Evolutionary conservation across 1,140 invertebrate genomes (phyloP), one percentile per base, ranked within the genome.

Genomic region (Cryptotermes secundus): DNA sequence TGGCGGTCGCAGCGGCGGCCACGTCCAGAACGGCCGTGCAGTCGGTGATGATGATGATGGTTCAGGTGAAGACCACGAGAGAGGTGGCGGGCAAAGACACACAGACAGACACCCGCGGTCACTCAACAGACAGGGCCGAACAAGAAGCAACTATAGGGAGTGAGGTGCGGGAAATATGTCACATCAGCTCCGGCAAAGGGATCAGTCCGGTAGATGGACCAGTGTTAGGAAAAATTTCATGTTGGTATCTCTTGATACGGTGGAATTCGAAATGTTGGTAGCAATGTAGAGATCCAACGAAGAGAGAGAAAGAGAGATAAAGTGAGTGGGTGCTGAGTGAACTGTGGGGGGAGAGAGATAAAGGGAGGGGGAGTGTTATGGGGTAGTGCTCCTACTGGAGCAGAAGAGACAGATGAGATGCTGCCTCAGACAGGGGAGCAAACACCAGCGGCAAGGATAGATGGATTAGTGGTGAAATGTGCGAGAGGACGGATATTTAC

Each of bases 31-130:
- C 36, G 81, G 45, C 19, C 81, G 81, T 82, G 81, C 45, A 38
- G 81, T 38, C 81, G 81, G 45, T 82, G 81, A 82, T 82, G 81
- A 82, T 82, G 81, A 82, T 82, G 81, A 45, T 45, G 81, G 38
- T 12, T 38, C 36, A 45, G 36, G n/a, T 45, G 81, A 82, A 38
- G 81, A 45, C 38, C 81, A 45, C 81, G 38, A n/a, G 81, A 45
- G 81, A 45, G 36, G 81, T 38, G 36, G n/a, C 38, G 38, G 81
- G 38, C 81, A 84, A 59, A 83, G 84, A 86, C 83, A 82, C 83
- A 84, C 84, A 86, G 31, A 79, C 82, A 84, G 38, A 84, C 79
- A 83, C 59, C 59, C 59, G 59, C 59, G 59, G 59, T 72, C 59
- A 72, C 59, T 72, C n/a, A n/a, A 72, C 59, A 72, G 59, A 72